These are phyloP conservation scores for Drosophila robusta DNA, from an alignment of 2,888 invertebrate genomes.

Conservation along the genomic window DNA sequence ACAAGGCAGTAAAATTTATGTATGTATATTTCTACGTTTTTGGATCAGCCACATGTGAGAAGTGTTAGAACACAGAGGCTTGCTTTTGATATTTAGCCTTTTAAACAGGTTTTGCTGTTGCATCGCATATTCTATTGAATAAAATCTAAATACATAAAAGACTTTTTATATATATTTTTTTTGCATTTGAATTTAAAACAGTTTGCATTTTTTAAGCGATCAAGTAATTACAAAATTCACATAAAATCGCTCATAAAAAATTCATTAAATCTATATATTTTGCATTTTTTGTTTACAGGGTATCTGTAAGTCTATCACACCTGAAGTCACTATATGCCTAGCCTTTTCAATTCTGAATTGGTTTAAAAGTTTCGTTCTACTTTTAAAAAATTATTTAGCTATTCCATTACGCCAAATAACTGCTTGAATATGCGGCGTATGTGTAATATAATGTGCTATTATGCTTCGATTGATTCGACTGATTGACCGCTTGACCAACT, in stretches of 20 bases:
- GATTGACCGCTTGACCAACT: slow-evolving; percentile 33
- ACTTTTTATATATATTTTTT: background rate
- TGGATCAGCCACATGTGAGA: slow-evolving; percentile 6
- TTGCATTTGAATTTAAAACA: background rate
- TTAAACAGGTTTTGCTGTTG: slow-evolving; percentile 19
- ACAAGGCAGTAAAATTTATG: slow-evolving; percentile 25
- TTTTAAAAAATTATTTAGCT: slow-evolving; percentile 28
- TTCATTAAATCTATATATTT: background rate
- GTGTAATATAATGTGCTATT: slow-evolving; percentile 41
- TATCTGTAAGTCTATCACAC: background rate
- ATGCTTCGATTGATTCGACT: slow-evolving; percentile 20
- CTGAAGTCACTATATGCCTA: background rate
- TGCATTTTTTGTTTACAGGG: background rate
- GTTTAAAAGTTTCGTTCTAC: slow-evolving; percentile 19
- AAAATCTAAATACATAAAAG: slow-evolving; percentile 8
- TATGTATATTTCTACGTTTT: background rate
- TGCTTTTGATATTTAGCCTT: background rate
- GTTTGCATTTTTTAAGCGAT: slow-evolving; percentile 1
- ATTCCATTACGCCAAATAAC: slow-evolving; percentile 20
- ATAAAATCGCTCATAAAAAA: background rate
- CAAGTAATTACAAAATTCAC: slow-evolving; percentile 11
- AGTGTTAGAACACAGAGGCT: background rate
- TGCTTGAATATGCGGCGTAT: slow-evolving; percentile 45
- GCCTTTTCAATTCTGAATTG: slow-evolving; percentile 10
- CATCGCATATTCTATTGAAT: slow-evolving; percentile 12